Conservation (phyloP, 2,113 vertebrate species). For the Lepidothrix coronata region DNA sequence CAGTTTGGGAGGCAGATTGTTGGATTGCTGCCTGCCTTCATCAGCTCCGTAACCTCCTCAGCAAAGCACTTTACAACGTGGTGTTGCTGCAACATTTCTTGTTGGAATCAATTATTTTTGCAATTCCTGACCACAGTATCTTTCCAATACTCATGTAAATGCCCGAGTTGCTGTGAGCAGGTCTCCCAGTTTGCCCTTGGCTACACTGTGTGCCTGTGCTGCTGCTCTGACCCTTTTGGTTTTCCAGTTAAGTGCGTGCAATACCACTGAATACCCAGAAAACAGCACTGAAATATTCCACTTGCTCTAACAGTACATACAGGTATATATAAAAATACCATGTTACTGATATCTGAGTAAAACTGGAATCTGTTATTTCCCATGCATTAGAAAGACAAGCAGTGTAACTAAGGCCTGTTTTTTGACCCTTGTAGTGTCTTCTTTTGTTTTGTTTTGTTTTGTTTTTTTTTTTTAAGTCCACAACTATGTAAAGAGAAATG, state of each 20-base stretch:
- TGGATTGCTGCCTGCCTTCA: neutral
- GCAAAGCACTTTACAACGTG: neutral
- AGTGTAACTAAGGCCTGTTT: neutral
- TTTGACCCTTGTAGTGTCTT: neutral
- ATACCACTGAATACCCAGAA: neutral
- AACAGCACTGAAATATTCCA: neutral
- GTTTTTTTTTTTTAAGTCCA: neutral
- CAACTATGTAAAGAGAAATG: slow-evolving; percentile 16
- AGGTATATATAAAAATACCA: neutral
- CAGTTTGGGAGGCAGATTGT: neutral
- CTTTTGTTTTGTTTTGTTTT: too few species aligned
- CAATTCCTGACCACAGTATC: neutral
- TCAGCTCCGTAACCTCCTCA: neutral
- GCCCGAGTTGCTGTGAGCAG: neutral
- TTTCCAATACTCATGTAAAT: neutral
- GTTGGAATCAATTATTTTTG: neutral
- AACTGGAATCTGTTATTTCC: neutral
- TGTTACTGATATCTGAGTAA: neutral
- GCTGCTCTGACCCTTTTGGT: neutral
- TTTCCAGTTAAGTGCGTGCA: neutral
- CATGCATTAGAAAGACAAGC: neutral
- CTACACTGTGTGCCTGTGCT: neutral
- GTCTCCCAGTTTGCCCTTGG: neutral
- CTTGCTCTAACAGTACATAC: neutral
- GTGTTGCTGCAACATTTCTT: neutral